A percentile compares a stretch with the other conserved stretches of the same genome.
phyloP scores from a whole-genome alignment of 1,140 invertebrate genomes.

The Bombus turneri region DNA sequence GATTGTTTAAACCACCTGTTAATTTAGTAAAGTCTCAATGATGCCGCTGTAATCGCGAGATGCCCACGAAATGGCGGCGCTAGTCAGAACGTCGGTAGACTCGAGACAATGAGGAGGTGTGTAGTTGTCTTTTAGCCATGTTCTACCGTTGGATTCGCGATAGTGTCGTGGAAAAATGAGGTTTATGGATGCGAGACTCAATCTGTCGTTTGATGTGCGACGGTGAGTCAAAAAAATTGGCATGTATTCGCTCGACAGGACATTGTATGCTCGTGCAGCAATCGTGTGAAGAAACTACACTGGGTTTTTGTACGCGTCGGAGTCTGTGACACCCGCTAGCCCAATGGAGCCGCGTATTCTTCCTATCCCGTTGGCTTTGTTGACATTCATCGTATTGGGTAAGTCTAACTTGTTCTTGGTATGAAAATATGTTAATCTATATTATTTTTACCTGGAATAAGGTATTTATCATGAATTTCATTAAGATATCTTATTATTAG shows the following conservation, averaged over 20 bases:
- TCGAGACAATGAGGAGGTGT: constrained; percentile 67
- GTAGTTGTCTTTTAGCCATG: constrained; percentile 60
- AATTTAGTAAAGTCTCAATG: background rate
- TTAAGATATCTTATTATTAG: background rate
- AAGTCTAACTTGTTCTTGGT: constrained; percentile 15
- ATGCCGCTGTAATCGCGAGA: constrained; percentile 4
- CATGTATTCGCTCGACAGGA: constrained; percentile 55
- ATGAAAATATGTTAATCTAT: background rate
- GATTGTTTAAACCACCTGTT: constrained; percentile 31
- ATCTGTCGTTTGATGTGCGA: constrained; percentile 30
- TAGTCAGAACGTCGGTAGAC: constrained; percentile 63
- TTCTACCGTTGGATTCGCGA: constrained; percentile 35
- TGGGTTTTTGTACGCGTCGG: constrained; percentile 65
- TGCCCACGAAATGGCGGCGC: constrained; percentile 44
- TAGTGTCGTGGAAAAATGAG: constrained; percentile 58
- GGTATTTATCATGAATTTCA: background rate
- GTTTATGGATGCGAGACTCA: constrained; percentile 28
- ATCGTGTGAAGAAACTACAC: constrained; percentile 51
- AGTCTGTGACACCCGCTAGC: constrained; percentile 66
- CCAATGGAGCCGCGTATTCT: constrained; percentile 70
- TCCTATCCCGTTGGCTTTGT: constrained; percentile 65
- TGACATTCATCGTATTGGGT: constrained; percentile 68
- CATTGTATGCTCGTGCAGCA: constrained; percentile 58
- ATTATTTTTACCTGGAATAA: background rate
- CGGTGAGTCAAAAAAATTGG: constrained; percentile 55